A percentile compares a stretch with the other conserved stretches of the same genome.
These are phyloP conservation scores for Antheraea mylitta DNA, from an alignment of 1,140 invertebrate species.

Conservation along the genomic window DNA sequence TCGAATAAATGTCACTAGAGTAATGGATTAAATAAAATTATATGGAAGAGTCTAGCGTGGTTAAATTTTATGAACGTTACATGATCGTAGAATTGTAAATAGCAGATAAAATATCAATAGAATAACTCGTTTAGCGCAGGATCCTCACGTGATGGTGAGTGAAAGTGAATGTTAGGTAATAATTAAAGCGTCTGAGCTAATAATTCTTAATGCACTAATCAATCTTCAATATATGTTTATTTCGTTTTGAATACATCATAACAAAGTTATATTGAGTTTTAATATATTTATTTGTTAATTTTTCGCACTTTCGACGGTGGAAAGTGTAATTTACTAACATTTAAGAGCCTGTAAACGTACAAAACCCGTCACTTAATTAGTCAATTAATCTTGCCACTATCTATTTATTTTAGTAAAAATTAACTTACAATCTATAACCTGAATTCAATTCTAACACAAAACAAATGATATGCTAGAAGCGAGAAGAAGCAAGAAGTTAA, in stretches of 20 bases:
- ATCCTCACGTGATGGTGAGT: slow-evolving; percentile 8
- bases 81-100: slow-evolving; percentile 6
- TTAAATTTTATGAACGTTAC: slow-evolving; percentile 10
- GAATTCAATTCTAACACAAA: too few relatives aligned
- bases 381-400: too few relatives aligned
- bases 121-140: slow-evolving; percentile 7
- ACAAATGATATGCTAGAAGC: too few relatives aligned
- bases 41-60: not conserved
- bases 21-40: slow-evolving; percentile 9
- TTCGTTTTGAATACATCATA: not conserved
- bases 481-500: too few relatives aligned
- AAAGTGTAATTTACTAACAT: too few relatives aligned
- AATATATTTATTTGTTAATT: too few relatives aligned
- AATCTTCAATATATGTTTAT: not conserved
- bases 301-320: too few relatives aligned
- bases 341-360: too few relatives aligned
- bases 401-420: too few relatives aligned
- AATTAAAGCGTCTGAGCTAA: not conserved
- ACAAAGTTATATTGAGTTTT: not conserved
- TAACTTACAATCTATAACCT: too few relatives aligned
- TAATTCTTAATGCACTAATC: not conserved
- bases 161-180: slow-evolving; percentile 4
- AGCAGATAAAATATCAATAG: not conserved
- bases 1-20: slow-evolving; percentile 6
- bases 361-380: too few relatives aligned